Evolutionary conservation across 2,797 vertebrate species (phyloP).

Genomic region (Tangara arthus): DNA sequence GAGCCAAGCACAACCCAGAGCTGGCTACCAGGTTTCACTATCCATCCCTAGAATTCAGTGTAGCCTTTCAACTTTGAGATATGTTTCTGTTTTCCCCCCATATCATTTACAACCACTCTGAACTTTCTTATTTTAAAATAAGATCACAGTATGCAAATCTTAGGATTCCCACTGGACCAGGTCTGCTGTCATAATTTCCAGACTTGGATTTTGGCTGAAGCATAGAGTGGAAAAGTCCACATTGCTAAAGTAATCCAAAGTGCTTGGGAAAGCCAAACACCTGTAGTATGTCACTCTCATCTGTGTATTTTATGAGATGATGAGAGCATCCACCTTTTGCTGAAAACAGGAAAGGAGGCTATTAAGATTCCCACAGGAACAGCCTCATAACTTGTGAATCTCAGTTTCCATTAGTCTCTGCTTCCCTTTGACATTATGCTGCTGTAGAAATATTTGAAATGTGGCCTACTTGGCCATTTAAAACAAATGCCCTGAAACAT

Average conservation of each 20-base stretch:
- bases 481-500: background rate
- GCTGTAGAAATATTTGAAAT: background rate
- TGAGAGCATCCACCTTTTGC: conserved; percentile 7
- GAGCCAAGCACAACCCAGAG: background rate
- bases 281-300: background rate
- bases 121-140: conserved; percentile 20
- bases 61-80: background rate
- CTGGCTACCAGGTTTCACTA: background rate
- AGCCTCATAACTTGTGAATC: background rate
- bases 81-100: background rate
- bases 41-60: background rate
- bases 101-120: background rate
- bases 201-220: background rate
- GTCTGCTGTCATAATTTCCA: background rate
- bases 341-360: background rate
- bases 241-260: background rate
- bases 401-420: background rate
- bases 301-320: background rate
- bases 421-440: background rate
- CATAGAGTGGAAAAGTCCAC: background rate
- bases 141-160: background rate
- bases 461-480: background rate
- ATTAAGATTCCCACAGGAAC: background rate
- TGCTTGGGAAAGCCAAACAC: background rate
- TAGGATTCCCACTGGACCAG: background rate